Base-by-base conservation (phyloP, 2,113 vertebrate genomes). In the Tetrax tetrax region DNA sequence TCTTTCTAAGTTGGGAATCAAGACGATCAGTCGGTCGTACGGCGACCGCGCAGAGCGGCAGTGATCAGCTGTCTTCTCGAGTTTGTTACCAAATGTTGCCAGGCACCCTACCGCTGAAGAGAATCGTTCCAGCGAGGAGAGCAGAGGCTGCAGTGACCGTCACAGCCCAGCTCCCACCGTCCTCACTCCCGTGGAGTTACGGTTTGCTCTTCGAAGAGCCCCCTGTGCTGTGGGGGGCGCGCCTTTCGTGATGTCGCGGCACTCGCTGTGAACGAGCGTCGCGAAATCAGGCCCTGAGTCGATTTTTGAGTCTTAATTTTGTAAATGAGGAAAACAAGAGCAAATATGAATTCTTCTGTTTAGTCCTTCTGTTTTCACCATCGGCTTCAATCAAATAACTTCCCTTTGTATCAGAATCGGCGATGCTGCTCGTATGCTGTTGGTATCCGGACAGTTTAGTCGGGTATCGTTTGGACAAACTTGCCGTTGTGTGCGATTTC, bases 81-180 rank as follows among this genome's bases (percentile, higher is more conserved):
- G 16, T 11, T 6, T 8, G 38, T 3, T 50, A 56, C 11, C 48
- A 11, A 57, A 22, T 0, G 0, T 60, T 53, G 35, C 9, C 0
- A 1, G 18, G 29, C 12, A 2, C 24, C 41, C 25, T 24, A 4
- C 19, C 57, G 43, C 28, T 37, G 22, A 11, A 80, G 87, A 25
- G 31, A 29, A 22, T 64, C 0, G 0, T 29, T 17, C 14, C 25
- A 27, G 1, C 20, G 50, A 20, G n/a, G 69, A 14, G 0, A 8
- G n/a, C 48, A 37, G 75, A 4, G 3, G 23, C 48, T 15, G 11
- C 29, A 35, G 23, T 10, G 47, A 17, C 6, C 14, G 2, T 5
- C 54, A 8, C 64, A 77, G 60, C 60, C 77, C 37, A 21, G 72
- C 28, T 84, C 27, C 35, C 2, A 2, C 37, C 2, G 0, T 22